A percentile compares a stretch with the other conserved stretches of the same genome.
Evolutionary conservation across 2,113 vertebrate species (phyloP).

Genomic region (Orycteropus afer): DNA sequence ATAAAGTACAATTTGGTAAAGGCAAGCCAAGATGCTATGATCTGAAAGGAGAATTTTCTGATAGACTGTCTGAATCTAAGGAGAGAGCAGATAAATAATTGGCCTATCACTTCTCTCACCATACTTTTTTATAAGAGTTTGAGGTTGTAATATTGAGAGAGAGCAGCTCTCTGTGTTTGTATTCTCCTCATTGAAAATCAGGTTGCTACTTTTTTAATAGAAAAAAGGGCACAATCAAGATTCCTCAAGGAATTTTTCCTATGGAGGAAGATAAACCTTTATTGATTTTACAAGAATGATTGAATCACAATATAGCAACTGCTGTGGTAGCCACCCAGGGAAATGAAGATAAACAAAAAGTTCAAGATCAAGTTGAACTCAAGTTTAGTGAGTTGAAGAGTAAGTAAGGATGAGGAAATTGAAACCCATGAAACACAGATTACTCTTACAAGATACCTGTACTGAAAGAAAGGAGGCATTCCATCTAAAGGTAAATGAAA

Average conservation of each 20-base stretch:
- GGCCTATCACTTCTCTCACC: neutral
- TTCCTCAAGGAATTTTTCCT: neutral
- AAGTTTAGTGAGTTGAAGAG: neutral
- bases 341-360: neutral
- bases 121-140: neutral
- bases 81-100: neutral
- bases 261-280: neutral
- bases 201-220: neutral
- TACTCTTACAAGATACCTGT: neutral
- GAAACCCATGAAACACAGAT: neutral
- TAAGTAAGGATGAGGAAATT: neutral
- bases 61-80: neutral
- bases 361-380: too few relatives aligned
- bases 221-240: neutral
- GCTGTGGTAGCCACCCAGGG: neutral
- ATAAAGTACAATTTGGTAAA: neutral
- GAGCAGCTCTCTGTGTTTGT: neutral
- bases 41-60: neutral
- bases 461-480: neutral
- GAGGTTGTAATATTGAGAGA: neutral
- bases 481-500: neutral
- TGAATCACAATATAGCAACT: neutral
- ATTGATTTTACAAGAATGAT: neutral
- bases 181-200: neutral
- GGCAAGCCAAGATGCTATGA: neutral